These are phyloP conservation scores for Lithophane leautieri DNA, from an alignment of 2,888 invertebrate genomes.

Conservation along the genomic window DNA sequence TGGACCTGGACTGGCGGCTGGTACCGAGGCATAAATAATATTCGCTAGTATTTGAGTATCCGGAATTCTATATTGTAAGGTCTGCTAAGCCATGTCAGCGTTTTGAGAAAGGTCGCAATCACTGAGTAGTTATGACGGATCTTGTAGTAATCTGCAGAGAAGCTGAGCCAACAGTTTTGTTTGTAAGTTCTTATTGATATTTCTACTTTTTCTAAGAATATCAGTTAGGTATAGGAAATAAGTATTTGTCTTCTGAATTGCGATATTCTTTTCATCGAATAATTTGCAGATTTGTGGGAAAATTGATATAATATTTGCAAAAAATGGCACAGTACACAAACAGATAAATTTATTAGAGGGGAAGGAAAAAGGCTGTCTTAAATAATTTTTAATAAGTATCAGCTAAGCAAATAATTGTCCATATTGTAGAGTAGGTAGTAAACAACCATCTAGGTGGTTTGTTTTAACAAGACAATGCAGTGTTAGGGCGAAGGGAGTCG, in stretches of 20 bases:
- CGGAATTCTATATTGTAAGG: conserved; percentile 1
- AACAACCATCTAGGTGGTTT: conserved; percentile 34
- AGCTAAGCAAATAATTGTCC: neutral
- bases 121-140: conserved; percentile 24
- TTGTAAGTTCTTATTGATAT: neutral
- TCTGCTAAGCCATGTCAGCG: conserved; percentile 18
- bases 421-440: neutral
- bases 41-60: conserved; percentile 8
- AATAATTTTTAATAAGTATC: neutral
- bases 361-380: neutral
- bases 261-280: neutral
- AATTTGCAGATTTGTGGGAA: neutral
- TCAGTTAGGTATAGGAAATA: neutral
- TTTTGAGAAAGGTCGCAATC: conserved; percentile 37
- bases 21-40: neutral
- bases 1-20: neutral
- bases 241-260: neutral
- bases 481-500: conserved; percentile 48
- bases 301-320: neutral
- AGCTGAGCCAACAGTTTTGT: conserved; percentile 18
- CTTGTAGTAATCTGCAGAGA: conserved; percentile 24
- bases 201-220: neutral
- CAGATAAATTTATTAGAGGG: neutral
- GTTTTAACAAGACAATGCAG: conserved; percentile 66
- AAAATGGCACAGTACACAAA: neutral